Evolutionary conservation across 2,113 vertebrate genomes (phyloP), one percentile per base, ranked within the genome.

Genomic region (Xenus cinereus): DNA sequence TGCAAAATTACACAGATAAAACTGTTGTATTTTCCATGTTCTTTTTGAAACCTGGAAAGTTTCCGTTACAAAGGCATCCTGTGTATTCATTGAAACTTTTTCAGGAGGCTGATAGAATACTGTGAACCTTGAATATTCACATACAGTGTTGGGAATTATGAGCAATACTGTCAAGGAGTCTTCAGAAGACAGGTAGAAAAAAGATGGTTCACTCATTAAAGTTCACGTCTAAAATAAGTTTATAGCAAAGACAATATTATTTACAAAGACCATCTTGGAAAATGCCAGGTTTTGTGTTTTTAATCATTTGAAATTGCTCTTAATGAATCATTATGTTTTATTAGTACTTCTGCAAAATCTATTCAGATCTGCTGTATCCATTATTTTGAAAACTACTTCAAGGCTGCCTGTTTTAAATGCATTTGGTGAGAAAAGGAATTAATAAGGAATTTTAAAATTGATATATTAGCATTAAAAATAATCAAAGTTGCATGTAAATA

Each of bases 401-500:
- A 60, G 77, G 30, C 28, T 76, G 9, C 11, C 21, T 79, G 91
- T 91, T 64, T 32, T 2, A 53, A 69, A 74, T 83, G 10, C 33
- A 68, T 84, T 82, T 84, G 35, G 67, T 69, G 73, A 50, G 93
- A 86, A 93, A 89, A 91, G 3, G 81, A 73, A 66, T 69, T 41
- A 93, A 75, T 85, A 67, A 57, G 21, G 17, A 95, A 94, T 82
- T 62, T 60, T 39, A 21, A 84, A 95, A 59, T 51, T 67, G 9
- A 18, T 80, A 75, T 37, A 79, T 91, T 91, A 77, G 3, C 43
- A 76, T 60, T 93, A 46, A 84, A 91, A 91, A 51, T 67, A 64
- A 91, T 46, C 33, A 48, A 22, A 96, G 73, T 86, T 96, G 13
- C 37, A 92, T 97, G 96, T 97, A 93, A 87, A 72, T 82, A 67